Evolutionary conservation across 2,113 vertebrate species (phyloP).

Genomic region (Cariama cristata): DNA sequence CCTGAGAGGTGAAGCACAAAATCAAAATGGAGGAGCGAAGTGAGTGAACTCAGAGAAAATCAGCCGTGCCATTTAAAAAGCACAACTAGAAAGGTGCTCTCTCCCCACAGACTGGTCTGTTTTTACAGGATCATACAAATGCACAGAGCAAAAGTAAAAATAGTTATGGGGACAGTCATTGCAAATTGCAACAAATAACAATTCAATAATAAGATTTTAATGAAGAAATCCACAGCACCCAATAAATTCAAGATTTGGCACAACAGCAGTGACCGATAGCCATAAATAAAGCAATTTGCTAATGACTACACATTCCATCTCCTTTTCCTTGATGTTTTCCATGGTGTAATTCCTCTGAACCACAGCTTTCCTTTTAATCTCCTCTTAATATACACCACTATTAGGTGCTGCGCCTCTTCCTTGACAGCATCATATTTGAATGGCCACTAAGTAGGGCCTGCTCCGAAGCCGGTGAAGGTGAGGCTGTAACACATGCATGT

Average conservation of each 20-base stretch:
- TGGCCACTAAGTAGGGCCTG: background rate
- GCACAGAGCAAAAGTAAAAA: background rate
- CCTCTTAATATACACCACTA: slow-evolving; percentile 10
- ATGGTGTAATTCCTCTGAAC: slow-evolving; percentile 41
- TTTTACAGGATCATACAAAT: background rate
- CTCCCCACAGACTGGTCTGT: background rate
- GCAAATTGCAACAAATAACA: slow-evolving; percentile 2
- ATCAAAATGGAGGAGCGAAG: background rate
- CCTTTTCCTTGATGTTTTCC: slow-evolving; percentile 53
- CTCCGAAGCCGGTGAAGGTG: background rate
- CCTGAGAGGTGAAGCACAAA: background rate
- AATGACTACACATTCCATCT: slow-evolving; percentile 44
- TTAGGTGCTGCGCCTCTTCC: slow-evolving; percentile 15
- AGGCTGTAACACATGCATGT: background rate
- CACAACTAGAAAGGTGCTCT: accelerated
- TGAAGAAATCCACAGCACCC: background rate
- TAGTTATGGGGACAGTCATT: background rate
- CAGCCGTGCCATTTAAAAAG: background rate
- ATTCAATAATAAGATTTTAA: background rate
- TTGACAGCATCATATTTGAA: background rate
- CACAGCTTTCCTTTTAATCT: slow-evolving; percentile 53
- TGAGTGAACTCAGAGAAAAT: background rate
- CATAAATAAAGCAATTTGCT: slow-evolving; percentile 45
- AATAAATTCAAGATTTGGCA: slow-evolving; percentile 37
- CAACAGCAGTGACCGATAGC: background rate